Evolutionary conservation across 2,113 vertebrate species (phyloP), one percentile per base, ranked within the genome.

Genomic region (Seriola quinqueradiata): DNA sequence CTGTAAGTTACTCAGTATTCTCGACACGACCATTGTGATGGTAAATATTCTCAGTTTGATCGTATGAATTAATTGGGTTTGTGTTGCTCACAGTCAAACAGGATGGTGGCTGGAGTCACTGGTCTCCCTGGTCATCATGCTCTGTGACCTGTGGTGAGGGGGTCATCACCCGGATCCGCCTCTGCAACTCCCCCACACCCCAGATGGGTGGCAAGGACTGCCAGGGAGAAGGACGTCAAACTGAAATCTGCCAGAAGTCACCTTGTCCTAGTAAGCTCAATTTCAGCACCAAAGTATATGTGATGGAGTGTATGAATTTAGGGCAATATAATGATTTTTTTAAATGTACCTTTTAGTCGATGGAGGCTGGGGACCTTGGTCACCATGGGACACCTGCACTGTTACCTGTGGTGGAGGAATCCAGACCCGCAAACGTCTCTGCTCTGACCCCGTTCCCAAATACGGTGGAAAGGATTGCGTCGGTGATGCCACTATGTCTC

Each of bases 51-150:
- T 67, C 40, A 5, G 11, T 50, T 55, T 61, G 28, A 66, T 25
- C 63, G 14, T 23, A 50, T 55, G 38, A 63, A 80, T 76, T 78
- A 72, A 89, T 75, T 38, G 1, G 70, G 5, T 12, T 10, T 87
- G 17, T 86, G 16, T 75, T 77, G 34, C 87, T 84, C 87, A 67
- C 52, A 99, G 98, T 99, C 95, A 98, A 97, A 91, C 98, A 99
- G 93, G 97, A 99, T 86, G 98, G 98, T 28, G 96, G 96, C 65
- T 99, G 98, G 98, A 99, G 98, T 93, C 97, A 99, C 85, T 99
- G 98, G 98, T 99, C 98, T 0, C 98, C 98, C 0, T 99, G 98
- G 98, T 99, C 98, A 0, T 99, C 98, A 0, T 99, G 98, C 85
- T 99, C 98, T 8, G 98, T 99, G 81, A 98, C 97, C 9, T 99